Conservation (phyloP, 2,797 vertebrate genomes). For the Acanthopagrus latus region DNA sequence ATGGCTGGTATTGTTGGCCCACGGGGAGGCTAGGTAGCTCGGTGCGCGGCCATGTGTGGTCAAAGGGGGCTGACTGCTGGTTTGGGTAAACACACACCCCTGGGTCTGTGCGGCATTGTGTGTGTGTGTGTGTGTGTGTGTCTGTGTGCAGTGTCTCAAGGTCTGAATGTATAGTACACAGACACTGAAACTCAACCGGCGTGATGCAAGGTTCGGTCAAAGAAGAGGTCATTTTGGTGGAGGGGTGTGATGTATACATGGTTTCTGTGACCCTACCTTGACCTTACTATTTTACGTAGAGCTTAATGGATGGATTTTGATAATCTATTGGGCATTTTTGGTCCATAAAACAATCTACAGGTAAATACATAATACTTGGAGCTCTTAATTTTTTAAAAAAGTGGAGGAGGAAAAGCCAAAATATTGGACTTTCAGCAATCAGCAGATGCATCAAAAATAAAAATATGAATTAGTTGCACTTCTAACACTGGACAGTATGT, state of each 20-base stretch:
- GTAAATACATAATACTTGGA: background rate
- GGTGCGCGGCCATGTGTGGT: slow-evolving; percentile 76
- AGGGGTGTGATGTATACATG: slow-evolving; percentile 26
- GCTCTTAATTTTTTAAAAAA: background rate
- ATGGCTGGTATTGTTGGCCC: slow-evolving; percentile 81
- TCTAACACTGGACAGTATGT: too few species aligned
- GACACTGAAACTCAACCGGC: slow-evolving; percentile 29
- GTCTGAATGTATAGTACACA: slow-evolving; percentile 56
- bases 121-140: slow-evolving; percentile 51
- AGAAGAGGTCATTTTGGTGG: slow-evolving; percentile 29
- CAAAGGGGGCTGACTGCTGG: slow-evolving; percentile 61
- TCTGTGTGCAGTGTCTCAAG: slow-evolving; percentile 55
- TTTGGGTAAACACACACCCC: slow-evolving; percentile 75
- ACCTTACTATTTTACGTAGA: slow-evolving; percentile 19
- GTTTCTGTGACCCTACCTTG: slow-evolving; percentile 40
- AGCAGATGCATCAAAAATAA: too few species aligned
- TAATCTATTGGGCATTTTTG: background rate
- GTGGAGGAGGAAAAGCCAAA: background rate
- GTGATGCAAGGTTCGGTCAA: slow-evolving; percentile 49
- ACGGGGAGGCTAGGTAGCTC: slow-evolving; percentile 45
- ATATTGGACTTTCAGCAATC: background rate
- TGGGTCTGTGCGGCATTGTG: slow-evolving; percentile 52
- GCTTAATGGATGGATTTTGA: background rate
- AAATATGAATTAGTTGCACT: background rate
- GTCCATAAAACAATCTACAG: background rate